These are phyloP conservation scores for Callionymus lyra DNA, from an alignment of 2,113 vertebrate species.

Conservation along the genomic window DNA sequence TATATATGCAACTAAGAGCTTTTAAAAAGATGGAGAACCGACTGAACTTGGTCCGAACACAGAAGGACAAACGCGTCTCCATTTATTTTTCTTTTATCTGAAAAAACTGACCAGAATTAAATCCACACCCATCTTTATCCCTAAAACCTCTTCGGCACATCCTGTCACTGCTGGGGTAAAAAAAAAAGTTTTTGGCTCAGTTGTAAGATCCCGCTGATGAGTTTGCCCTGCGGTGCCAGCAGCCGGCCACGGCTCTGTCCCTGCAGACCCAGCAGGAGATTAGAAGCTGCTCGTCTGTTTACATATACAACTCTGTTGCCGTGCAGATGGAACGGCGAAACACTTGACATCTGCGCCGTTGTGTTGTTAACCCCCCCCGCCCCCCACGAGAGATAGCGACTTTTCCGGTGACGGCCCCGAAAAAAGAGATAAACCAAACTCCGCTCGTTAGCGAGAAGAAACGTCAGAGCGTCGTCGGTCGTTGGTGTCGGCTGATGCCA, in stretches of 20 bases:
- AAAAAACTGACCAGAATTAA: neutral
- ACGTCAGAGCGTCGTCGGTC: conserved; percentile 33
- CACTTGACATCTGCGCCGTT: conserved; percentile 36
- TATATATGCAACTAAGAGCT: conserved; percentile 1
- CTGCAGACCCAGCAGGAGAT: conserved; percentile 46
- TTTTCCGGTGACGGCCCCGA: too few species aligned
- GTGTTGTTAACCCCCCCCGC: conserved; percentile 35
- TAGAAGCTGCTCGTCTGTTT: conserved; percentile 57
- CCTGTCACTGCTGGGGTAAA: conserved; percentile 40
- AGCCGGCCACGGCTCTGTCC: conserved; percentile 39
- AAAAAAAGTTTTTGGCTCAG: conserved; percentile 44
- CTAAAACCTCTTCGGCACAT: conserved; percentile 44
- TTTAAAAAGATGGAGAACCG: neutral
- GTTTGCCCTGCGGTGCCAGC: conserved; percentile 40
- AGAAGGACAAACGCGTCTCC: too few species aligned
- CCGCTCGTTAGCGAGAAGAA: conserved; percentile 13
- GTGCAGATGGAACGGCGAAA: conserved; percentile 41
- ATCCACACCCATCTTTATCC: conserved; percentile 37
- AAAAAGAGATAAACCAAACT: conserved; percentile 46
- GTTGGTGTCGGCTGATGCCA: conserved; percentile 33
- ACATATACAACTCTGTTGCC: conserved; percentile 48
- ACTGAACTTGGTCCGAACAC: too few species aligned
- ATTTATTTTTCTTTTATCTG: too few species aligned
- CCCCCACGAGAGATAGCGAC: conserved; percentile 46
- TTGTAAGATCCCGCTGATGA: conserved; percentile 40